These are phyloP conservation scores for Megalops cyprinoides DNA, from an alignment of 2,797 vertebrate genomes.

Conservation along the genomic window DNA sequence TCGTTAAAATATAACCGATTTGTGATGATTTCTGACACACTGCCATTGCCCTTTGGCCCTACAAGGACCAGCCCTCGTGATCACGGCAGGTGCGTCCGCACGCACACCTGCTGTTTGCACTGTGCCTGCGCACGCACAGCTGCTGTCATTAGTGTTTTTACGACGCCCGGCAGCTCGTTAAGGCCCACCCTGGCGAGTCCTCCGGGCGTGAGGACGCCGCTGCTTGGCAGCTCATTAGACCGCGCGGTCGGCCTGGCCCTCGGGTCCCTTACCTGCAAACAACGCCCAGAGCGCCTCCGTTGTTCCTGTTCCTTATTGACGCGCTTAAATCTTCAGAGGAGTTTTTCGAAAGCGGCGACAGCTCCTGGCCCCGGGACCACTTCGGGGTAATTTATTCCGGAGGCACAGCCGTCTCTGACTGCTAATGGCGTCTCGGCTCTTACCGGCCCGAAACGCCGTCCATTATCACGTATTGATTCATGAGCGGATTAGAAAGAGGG, in stretches of 20 bases:
- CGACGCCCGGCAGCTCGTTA: not conserved
- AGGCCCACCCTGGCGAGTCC: not conserved
- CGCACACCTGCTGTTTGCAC: too few species aligned
- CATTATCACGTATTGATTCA: conserved; percentile 57
- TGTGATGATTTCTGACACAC: too few species aligned
- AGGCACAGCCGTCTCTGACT: conserved; percentile 42
- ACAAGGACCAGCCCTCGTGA: too few species aligned
- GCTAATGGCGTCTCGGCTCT: conserved; percentile 47
- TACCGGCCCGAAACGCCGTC: conserved; percentile 43
- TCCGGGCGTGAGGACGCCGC: not conserved
- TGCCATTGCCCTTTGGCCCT: too few species aligned
- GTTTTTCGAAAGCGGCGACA: conserved; percentile 20
- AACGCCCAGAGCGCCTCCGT: conserved; percentile 39
- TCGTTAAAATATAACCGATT: too few species aligned
- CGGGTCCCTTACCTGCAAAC: conserved; percentile 16
- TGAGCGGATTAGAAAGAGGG: conserved; percentile 41
- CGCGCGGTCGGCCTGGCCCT: not conserved
- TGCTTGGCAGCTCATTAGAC: not conserved
- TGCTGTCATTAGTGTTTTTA: not conserved
- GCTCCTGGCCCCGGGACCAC: not conserved
- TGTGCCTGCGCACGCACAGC: not conserved
- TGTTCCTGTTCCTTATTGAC: conserved; percentile 16
- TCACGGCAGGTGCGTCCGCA: too few species aligned
- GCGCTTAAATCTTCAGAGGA: conserved; percentile 33
- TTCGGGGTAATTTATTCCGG: conserved; percentile 42